Evolutionary conservation across 2,113 vertebrate species (phyloP), one percentile per base, ranked within the genome.

Genomic region (Paralichthys olivaceus): DNA sequence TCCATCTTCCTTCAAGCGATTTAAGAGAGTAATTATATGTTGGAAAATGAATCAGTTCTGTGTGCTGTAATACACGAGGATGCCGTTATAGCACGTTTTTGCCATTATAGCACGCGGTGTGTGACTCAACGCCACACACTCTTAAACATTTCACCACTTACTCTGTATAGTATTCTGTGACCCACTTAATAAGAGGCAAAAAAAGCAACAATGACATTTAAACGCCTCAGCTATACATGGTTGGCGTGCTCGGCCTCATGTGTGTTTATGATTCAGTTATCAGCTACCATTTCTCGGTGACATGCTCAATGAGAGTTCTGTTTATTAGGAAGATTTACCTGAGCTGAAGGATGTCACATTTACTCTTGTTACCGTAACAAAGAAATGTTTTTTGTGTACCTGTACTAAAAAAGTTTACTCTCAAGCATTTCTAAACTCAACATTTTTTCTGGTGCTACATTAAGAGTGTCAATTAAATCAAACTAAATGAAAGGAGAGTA

Each of bases 121-220:
- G 58, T 55, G 32, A 72, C 57, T 25, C 53, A 72, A 70, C 32
- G 43, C 56, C 26, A 19, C 26, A 47, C 19, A 23, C 43, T 29
- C 15, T 59, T 58, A 60, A 32, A 69, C 67, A 58, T 45, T 45
- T 57, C 66, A 43, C 53, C 53, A 28, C 17, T 57, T 20, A 28
- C 17, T 56, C 5, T 28, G 34, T 11, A 13, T 47, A 45, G 25
- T 20, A 26, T 17, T 69, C 37, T 15, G 12, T 43, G 40, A 43
- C 40, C 40, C 13, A 43, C 13, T 43, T 43, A 43, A 14, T 13
- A 43, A 9, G 13, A 43, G 13, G 40, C 19, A 55, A 55, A 25
- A 14, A 26, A 7, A 34, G 47, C 68, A 60, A n/a, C 57, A 12
- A 6, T 34, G 43, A 71, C 57, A 61, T 72, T 61, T 25, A 61